Evolutionary conservation across 2,888 invertebrate species (phyloP).

Genomic region (Adelphocoris suturalis): DNA sequence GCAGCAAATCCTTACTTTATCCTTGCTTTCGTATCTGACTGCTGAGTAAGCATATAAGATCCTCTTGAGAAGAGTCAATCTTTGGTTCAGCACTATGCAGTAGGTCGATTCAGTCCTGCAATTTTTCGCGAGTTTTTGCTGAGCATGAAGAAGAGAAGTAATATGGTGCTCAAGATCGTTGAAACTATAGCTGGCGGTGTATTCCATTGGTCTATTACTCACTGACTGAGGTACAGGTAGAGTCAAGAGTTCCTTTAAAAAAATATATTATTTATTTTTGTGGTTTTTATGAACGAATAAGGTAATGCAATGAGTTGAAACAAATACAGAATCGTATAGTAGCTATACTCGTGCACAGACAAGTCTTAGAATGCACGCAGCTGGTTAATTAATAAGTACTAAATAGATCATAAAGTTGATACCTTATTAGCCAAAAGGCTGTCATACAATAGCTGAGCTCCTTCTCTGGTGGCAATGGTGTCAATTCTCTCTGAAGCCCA

Average conservation of each 20-base stretch:
- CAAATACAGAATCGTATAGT: too few species aligned
- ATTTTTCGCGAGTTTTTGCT: slow-evolving; percentile 81
- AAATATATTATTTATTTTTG: background rate
- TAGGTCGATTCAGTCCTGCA: slow-evolving; percentile 82
- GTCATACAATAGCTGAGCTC: slow-evolving; percentile 81
- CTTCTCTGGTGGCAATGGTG: slow-evolving; percentile 80
- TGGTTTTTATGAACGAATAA: background rate
- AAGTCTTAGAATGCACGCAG: background rate
- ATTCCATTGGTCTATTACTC: slow-evolving; percentile 77
- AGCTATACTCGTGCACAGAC: background rate
- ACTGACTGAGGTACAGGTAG: slow-evolving; percentile 72
- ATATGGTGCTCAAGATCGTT: slow-evolving; percentile 81
- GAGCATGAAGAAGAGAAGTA: slow-evolving; percentile 80
- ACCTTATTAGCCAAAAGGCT: slow-evolving; percentile 81
- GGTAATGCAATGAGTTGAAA: background rate
- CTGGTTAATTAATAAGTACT: too few species aligned
- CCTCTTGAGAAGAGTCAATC: slow-evolving; percentile 81
- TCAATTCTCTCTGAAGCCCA: slow-evolving; percentile 82
- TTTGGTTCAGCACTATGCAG: slow-evolving; percentile 81
- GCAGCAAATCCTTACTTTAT: slow-evolving; percentile 33
- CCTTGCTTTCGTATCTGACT: slow-evolving; percentile 64
- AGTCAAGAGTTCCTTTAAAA: slow-evolving; percentile 74
- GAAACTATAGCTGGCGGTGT: slow-evolving; percentile 77
- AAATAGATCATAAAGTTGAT: background rate
- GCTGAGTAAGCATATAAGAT: slow-evolving; percentile 81